A percentile compares a stretch with the other conserved stretches of the same genome.
phyloP scores from a whole-genome alignment of 2,797 vertebrate species.

The Phoebastria nigripes region DNA sequence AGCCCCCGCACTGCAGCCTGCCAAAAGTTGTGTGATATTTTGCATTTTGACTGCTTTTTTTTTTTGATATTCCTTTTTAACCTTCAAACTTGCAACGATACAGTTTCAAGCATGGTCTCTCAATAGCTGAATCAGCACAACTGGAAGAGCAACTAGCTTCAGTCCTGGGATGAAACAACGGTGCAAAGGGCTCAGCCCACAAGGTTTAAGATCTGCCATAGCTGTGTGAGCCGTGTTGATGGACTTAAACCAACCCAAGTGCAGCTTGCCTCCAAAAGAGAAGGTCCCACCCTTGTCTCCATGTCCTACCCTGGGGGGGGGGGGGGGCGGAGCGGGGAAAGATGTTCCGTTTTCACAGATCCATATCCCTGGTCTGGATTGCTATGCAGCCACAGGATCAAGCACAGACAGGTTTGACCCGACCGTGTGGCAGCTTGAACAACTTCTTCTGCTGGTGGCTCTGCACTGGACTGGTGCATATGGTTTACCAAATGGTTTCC shows the following conservation, averaged over 20 bases:
- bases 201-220: not conserved
- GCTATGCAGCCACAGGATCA: not conserved
- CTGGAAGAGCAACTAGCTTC: not conserved
- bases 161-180: not conserved
- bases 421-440: accelerated
- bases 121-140: not conserved
- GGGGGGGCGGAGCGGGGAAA: no score
- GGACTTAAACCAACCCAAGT: not conserved
- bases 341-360: not conserved
- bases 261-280: not conserved
- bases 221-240: not conserved
- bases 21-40: not conserved
- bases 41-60: not conserved
- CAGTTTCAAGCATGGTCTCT: not conserved
- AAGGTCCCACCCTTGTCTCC: not conserved
- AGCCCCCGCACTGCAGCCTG: not conserved
- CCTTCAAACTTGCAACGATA: accelerated
- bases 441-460: not conserved
- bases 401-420: not conserved
- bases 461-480: not conserved
- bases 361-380: not conserved
- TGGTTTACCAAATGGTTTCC: accelerated
- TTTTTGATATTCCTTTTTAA: not conserved
- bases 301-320: not conserved
- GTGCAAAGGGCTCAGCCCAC: not conserved